Conservation (phyloP, 1,140 invertebrate species). For the Belonocnema kinseyi region DNA sequence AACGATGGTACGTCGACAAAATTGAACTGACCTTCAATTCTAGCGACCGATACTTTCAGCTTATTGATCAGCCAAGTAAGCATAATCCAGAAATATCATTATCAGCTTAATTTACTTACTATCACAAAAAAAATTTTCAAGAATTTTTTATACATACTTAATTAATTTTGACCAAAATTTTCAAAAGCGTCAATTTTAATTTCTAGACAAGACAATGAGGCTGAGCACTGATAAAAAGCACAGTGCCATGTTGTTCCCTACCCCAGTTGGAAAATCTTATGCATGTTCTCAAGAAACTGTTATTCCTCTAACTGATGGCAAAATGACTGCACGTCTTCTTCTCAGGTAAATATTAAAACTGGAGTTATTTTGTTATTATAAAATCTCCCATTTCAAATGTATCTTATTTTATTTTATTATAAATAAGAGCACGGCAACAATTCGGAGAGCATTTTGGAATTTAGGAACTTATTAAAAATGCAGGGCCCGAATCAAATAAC, state of each 20-base stretch:
- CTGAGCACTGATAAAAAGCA: slow-evolving; percentile 78
- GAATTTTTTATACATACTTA: slow-evolving; percentile 29
- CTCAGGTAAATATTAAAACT: slow-evolving; percentile 63
- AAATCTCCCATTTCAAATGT: too few species aligned
- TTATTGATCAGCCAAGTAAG: slow-evolving; percentile 76
- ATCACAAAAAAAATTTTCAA: slow-evolving; percentile 9
- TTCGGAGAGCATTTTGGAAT: too few species aligned
- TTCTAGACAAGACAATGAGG: slow-evolving; percentile 74
- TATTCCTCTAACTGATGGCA: slow-evolving; percentile 65
- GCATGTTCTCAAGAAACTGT: slow-evolving; percentile 82
- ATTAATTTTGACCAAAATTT: slow-evolving; percentile 7
- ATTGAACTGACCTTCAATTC: slow-evolving; percentile 80
- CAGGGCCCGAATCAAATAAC: too few species aligned
- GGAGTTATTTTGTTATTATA: too few species aligned
- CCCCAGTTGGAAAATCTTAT: slow-evolving; percentile 90
- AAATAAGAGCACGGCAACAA: too few species aligned
- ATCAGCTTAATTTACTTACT: neutral
- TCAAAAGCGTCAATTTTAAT: neutral
- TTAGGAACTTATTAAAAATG: too few species aligned
- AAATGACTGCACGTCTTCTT: slow-evolving; percentile 63
- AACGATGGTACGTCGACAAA: slow-evolving; percentile 88
- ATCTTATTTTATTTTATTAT: too few species aligned
- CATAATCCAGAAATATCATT: slow-evolving; percentile 33
- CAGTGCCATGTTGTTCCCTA: slow-evolving; percentile 84
- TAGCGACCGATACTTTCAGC: slow-evolving; percentile 76